Evolutionary conservation across 1,140 invertebrate species (phyloP).

Genomic region (Ylistrum balloti): DNA sequence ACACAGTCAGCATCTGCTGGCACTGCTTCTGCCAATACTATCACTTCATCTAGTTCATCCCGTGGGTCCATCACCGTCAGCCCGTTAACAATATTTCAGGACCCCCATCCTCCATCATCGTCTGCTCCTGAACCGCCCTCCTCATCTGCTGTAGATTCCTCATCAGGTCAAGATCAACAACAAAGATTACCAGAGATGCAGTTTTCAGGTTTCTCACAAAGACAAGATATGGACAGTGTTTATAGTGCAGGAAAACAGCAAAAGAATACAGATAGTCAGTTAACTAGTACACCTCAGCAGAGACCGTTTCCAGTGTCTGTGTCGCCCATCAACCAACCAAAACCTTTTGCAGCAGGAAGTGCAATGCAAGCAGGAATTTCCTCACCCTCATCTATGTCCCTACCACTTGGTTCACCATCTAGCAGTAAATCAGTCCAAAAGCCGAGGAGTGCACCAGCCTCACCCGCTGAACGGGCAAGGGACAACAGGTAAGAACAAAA

Average conservation of each 20-base stretch:
- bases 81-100: constrained; percentile 57
- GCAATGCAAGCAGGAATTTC: constrained; percentile 51
- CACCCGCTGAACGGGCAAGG: constrained; percentile 36
- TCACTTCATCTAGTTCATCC: constrained; percentile 44
- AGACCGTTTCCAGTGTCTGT: constrained; percentile 46
- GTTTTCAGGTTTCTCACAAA: constrained; percentile 8
- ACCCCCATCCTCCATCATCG: background rate
- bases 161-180: constrained; percentile 42
- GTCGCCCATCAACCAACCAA: constrained; percentile 50
- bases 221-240: background rate
- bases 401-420: constrained; percentile 29
- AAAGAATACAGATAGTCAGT: background rate
- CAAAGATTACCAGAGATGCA: constrained; percentile 40
- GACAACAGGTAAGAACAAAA: constrained; percentile 45
- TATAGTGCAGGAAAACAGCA: constrained; percentile 41
- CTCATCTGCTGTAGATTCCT: constrained; percentile 42
- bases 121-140: constrained; percentile 43
- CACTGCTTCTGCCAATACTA: background rate
- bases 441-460: background rate
- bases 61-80: constrained; percentile 62
- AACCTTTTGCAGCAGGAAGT: constrained; percentile 64
- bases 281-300: constrained; percentile 39
- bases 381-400: constrained; percentile 45
- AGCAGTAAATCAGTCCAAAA: constrained; percentile 32
- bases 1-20: constrained; percentile 46